Percentiles rank a stretch among this genome's conserved stretches.
Conservation (phyloP, 2,113 vertebrate species). For the Cottus gobio region DNA sequence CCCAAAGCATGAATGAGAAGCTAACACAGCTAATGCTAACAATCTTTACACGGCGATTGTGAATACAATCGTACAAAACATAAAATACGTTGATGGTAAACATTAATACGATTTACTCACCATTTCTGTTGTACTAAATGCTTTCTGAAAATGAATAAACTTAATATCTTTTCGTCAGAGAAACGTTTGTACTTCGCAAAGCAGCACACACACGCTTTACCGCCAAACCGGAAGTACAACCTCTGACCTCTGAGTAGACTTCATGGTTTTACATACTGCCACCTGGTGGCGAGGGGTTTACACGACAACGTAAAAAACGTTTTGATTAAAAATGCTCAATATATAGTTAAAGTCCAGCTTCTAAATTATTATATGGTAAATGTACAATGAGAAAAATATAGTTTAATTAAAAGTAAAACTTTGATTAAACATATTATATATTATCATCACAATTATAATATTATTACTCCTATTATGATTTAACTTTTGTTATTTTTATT, state of each 20-base stretch:
- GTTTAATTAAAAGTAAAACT: background rate
- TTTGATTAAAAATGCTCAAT: background rate
- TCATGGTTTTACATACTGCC: constrained; percentile 13
- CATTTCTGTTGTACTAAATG: constrained; percentile 47
- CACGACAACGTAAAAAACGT: background rate
- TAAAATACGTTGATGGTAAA: rapidly evolving
- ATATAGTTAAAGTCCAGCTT: background rate
- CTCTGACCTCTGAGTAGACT: background rate
- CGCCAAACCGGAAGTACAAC: constrained; percentile 75
- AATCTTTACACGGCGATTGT: background rate
- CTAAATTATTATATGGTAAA: background rate
- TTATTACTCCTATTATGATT: too few relatives aligned
- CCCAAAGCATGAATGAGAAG: constrained; percentile 37
- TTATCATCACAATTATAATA: too few relatives aligned
- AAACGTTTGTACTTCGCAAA: constrained; percentile 51
- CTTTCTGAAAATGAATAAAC: rapidly evolving
- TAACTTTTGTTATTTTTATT: too few relatives aligned
- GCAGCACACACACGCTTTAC: constrained; percentile 72
- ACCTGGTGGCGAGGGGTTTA: background rate
- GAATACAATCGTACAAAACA: rapidly evolving
- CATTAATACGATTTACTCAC: constrained; percentile 46
- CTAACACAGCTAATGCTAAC: constrained; percentile 63
- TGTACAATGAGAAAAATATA: background rate
- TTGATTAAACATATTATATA: too few relatives aligned
- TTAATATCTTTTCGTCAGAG: constrained; percentile 42